Evolutionary conservation across 2,888 invertebrate genomes (phyloP), one percentile per base, ranked within the genome.

Genomic region (Agrotis ipsilon): DNA sequence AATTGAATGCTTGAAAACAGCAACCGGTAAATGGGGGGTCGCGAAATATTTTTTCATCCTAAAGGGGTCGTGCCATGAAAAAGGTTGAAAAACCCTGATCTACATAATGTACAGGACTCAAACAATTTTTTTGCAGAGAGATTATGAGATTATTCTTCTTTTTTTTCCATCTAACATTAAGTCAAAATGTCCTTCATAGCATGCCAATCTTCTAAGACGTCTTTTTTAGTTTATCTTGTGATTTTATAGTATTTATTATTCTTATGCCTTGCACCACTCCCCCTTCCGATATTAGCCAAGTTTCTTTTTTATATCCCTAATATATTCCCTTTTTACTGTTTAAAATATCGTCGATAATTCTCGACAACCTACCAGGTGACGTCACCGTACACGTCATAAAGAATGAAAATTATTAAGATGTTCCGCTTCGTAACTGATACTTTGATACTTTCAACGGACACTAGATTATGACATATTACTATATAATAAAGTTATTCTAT

Each of bases 241-340:
- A 54, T 1, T 54, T 54, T 5, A 27, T 55, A 1, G 32, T 6
- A n/a, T 55, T 32, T n/a, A 32, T 55, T 6, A 13, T 32, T 55
- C 72, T 68, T 58, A 55, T 52, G 39, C 52, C 68, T 81, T 68
- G 24, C n/a, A 76, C 83, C 71, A 39, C 21, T 16, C 21, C 61
- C 46, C 49, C 46, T 59, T 63, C 71, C 27, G 59, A 81, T 87
- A 88, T 90, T 88, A 91, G 87, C 86, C 87, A 88, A 90, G 89
- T 85, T 84, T 85, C 75, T 78, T 88, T 87, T 89, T 89, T 87
- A 88, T 89, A 84, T 88, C 82, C 79, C 78, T 82, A 89, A 87
- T 89, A 87, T 85, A 88, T 90, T 89, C 81, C 82, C 73, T 85
- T 89, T 88, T 90, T 87, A 88, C 81, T 85, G 82, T 87, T 83